phyloP scores from a whole-genome alignment of 2,888 invertebrate species.

The Cheilosia impressa region DNA sequence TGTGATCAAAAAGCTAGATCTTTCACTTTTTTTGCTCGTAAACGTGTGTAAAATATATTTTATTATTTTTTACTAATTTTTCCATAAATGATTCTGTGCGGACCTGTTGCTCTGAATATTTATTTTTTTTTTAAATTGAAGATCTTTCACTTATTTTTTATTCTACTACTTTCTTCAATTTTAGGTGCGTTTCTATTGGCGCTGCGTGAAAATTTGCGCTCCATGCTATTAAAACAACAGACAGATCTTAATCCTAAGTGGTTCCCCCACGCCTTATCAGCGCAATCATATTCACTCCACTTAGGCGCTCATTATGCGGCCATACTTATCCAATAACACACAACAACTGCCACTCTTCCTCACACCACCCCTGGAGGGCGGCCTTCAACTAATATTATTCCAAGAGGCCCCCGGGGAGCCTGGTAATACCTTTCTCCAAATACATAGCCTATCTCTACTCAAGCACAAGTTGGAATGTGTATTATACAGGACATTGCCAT shows the following conservation, averaged over 20 bases:
- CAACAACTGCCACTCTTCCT: neutral
- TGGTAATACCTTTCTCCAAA: neutral
- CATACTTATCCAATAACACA: constrained; percentile 5
- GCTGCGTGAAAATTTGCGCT: too few species aligned
- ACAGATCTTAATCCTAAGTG: neutral
- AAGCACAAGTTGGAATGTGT: constrained; percentile 24
- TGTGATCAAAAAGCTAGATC: too few species aligned
- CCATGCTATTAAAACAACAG: neutral
- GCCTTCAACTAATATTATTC: constrained; percentile 8
- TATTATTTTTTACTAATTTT: too few species aligned
- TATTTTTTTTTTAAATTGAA: too few species aligned
- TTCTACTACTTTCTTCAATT: too few species aligned
- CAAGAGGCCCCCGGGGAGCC: constrained; percentile 17
- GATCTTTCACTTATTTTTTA: too few species aligned
- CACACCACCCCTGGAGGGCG: neutral
- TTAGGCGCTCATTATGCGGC: neutral
- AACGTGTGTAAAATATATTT: too few species aligned
- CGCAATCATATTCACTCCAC: neutral
- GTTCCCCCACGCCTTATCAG: neutral
- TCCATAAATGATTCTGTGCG: too few species aligned
- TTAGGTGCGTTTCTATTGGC: too few species aligned
- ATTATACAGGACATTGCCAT: constrained; percentile 21
- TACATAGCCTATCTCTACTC: constrained; percentile 5
- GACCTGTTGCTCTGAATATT: too few species aligned
- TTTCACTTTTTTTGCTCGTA: too few species aligned